Conservation (phyloP, 1,140 invertebrate genomes). For the Atta cephalotes region DNA sequence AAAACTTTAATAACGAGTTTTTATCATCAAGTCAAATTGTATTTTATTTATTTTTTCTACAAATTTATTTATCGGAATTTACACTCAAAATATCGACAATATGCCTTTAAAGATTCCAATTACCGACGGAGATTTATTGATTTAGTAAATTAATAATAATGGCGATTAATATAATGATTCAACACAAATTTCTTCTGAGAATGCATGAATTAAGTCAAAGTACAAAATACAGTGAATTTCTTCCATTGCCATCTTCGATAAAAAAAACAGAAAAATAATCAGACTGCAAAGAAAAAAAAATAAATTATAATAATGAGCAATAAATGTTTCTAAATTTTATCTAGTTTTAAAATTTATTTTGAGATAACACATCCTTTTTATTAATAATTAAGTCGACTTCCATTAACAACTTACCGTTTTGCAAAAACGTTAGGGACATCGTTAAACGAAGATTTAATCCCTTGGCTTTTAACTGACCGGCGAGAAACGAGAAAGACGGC, state of each 20-base stretch:
- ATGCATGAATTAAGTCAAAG: not conserved
- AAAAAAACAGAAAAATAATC: not conserved
- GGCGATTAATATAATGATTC: not conserved
- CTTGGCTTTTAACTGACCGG: not conserved
- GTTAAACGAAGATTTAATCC: constrained; percentile 19
- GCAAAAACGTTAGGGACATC: constrained; percentile 3
- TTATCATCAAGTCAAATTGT: too few relatives aligned
- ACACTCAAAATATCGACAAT: too few relatives aligned
- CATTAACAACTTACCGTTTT: not conserved
- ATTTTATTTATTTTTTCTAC: too few relatives aligned
- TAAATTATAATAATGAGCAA: not conserved
- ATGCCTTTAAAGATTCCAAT: too few relatives aligned
- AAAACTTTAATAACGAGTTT: too few relatives aligned
- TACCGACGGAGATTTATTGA: too few relatives aligned
- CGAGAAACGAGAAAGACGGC: constrained; percentile 15
- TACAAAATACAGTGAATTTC: not conserved
- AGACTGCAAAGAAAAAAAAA: not conserved
- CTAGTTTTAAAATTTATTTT: not conserved
- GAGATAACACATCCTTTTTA: not conserved
- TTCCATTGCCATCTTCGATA: not conserved
- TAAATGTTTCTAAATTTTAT: not conserved
- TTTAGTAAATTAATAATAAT: not conserved
- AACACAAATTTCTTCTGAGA: not conserved
- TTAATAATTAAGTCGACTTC: not conserved
- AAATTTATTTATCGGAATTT: too few relatives aligned